Evolutionary conservation across 2,888 invertebrate genomes (phyloP).

Genomic region (Tridacna crocea): DNA sequence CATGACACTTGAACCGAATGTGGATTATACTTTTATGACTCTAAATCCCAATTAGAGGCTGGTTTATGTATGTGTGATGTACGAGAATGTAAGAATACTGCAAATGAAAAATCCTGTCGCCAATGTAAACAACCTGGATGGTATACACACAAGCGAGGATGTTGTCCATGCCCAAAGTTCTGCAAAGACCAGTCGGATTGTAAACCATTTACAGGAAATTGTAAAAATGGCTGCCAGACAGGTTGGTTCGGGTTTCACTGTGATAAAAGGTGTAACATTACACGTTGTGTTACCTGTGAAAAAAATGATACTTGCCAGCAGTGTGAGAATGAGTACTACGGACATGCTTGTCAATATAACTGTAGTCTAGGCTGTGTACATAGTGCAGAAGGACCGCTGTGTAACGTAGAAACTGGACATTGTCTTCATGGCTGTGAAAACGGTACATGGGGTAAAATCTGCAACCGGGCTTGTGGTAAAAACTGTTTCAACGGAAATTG

Average conservation of each 20-base stretch:
- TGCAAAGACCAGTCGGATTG: background rate
- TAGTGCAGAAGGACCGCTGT: background rate
- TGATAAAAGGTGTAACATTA: background rate
- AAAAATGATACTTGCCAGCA: background rate
- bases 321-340: background rate
- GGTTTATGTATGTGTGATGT: background rate
- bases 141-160: background rate
- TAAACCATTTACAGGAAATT: background rate
- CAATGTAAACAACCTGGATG: background rate
- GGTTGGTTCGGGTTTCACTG: background rate
- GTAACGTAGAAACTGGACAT: background rate
- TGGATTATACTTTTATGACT: background rate
- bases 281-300: background rate
- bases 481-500: background rate
- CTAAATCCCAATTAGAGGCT: background rate
- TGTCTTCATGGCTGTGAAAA: conserved; percentile 7
- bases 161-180: background rate
- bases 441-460: conserved; percentile 6
- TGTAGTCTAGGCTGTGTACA: background rate
- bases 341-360: background rate
- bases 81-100: background rate
- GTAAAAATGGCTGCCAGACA: background rate
- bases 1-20: background rate
- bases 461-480: background rate
- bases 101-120: background rate